Conservation (phyloP, 2,888 invertebrate species). For the Calameuta pallipes region DNA sequence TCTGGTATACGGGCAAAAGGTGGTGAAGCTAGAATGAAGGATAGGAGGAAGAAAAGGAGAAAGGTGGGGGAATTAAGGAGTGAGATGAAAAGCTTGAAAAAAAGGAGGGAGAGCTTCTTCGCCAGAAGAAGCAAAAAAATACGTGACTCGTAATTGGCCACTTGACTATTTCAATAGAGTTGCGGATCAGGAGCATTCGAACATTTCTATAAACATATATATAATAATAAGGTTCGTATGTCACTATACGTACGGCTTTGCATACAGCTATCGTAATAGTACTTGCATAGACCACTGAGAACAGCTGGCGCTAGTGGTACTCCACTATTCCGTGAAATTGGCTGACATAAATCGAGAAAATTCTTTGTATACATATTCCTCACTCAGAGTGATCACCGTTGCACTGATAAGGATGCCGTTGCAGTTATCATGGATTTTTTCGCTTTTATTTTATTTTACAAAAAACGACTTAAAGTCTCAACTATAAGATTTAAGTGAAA, state of each 20-base stretch:
- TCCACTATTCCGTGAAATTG: neutral
- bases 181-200: constrained; percentile 1
- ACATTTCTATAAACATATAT: constrained; percentile 28
- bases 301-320: neutral
- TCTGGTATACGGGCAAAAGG: constrained; percentile 34
- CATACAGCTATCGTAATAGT: neutral
- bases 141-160: constrained; percentile 38
- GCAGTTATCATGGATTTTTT: neutral
- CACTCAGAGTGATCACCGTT: neutral
- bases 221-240: neutral
- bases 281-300: neutral
- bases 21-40: constrained; percentile 9
- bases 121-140: constrained; percentile 1
- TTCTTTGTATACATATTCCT: neutral
- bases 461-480: neutral
- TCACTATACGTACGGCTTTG: neutral
- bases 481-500: neutral
- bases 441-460: neutral
- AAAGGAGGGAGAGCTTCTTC: neutral
- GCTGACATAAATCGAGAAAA: neutral
- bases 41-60: neutral
- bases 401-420: neutral
- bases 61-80: neutral
- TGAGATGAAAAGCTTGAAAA: neutral
- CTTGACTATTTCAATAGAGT: constrained; percentile 24